Base-by-base conservation (phyloP, 1,140 invertebrate genomes). In the Eupeodes corollae region DNA sequence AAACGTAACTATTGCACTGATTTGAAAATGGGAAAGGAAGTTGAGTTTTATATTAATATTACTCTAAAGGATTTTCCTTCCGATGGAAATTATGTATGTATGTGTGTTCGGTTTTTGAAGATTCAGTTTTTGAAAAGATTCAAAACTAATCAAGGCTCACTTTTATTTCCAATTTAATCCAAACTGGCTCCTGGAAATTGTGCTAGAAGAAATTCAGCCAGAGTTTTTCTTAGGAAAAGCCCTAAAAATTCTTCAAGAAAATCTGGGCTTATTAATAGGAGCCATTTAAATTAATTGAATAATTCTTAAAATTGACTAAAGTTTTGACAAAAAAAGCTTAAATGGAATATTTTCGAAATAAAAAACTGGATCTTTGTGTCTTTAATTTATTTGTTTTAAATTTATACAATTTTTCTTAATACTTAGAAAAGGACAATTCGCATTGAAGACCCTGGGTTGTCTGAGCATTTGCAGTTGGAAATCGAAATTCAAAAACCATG, bases 1-100 rank as follows among this genome's bases (percentile, higher is more conserved):
- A 37, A 69, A 68, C 52, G 56, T 49, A 71, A 70, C 13, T 71
- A 65, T 5, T 80, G 78, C 54, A 70, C 70, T 39, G 73, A 76
- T 42, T 72, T 78, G 8, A 64, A 71, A 48, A 62, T 71, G 51
- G 76, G 76, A 32, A 72, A 73, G 56, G 71, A 72, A 33, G 69
- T 79, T 18, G 70, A 72, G 48, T 80, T 78, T 57, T 73, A 70
- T 52, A 70, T 77, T 16, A 69, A 76, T 55, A 57, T 79, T n/a
- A 75, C 67, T 2, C 58, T 79, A 18, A 69, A 69, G 26, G 57
- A 73, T 46, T 75, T 71, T 59, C 67, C 70, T 6, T 56, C 69
- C 19, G 69, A 68, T 56, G 70, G 67, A 43, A 64, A 56, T 55
- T 70, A 70, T 47, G 62, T 65, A 35, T 54, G 62, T 65, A 35